Conservation (phyloP, 2,797 vertebrate genomes). For the Adrianichthys oophorus region DNA sequence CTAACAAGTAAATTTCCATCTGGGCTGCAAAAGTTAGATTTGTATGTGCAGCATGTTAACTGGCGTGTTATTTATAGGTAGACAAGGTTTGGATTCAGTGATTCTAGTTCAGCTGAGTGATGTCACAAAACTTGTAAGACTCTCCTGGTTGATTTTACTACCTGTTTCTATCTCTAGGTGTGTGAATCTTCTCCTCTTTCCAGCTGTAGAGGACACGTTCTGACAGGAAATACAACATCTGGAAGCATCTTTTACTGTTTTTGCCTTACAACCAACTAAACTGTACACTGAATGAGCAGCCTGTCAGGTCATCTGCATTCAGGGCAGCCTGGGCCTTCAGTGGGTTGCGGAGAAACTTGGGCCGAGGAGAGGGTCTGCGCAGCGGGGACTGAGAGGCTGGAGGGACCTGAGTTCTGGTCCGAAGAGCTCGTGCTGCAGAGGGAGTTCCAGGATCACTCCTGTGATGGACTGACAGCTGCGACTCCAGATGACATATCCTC, state of each 20-base stretch:
- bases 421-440: slow-evolving; percentile 69
- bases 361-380: slow-evolving; percentile 68
- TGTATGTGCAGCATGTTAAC: slow-evolving; percentile 2
- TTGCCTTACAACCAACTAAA: slow-evolving; percentile 82
- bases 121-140: slow-evolving; percentile 15
- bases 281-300: slow-evolving; percentile 81
- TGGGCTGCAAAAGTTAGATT: slow-evolving; percentile 32
- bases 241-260: slow-evolving; percentile 49
- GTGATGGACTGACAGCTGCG: slow-evolving; percentile 62
- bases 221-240: slow-evolving; percentile 22
- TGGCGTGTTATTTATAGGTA: not conserved
- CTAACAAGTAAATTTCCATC: slow-evolving; percentile 36
- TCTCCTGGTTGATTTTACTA: slow-evolving; percentile 14
- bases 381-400: slow-evolving; percentile 66
- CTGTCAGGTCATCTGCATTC: slow-evolving; percentile 89
- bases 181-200: slow-evolving; percentile 65
- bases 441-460: slow-evolving; percentile 58
- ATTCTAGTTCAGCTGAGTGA: slow-evolving; percentile 13
- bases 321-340: slow-evolving; percentile 83
- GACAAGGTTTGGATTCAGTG: slow-evolving; percentile 9
- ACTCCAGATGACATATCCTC: slow-evolving; percentile 55
- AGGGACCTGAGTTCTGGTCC: slow-evolving; percentile 73
- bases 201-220: slow-evolving; percentile 30
- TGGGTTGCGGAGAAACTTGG: slow-evolving; percentile 86
- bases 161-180: slow-evolving; percentile 69